A percentile compares a stretch with the other conserved stretches of the same genome.
phyloP scores from a whole-genome alignment of 2,113 vertebrate genomes.

The Barbus barbus region DNA sequence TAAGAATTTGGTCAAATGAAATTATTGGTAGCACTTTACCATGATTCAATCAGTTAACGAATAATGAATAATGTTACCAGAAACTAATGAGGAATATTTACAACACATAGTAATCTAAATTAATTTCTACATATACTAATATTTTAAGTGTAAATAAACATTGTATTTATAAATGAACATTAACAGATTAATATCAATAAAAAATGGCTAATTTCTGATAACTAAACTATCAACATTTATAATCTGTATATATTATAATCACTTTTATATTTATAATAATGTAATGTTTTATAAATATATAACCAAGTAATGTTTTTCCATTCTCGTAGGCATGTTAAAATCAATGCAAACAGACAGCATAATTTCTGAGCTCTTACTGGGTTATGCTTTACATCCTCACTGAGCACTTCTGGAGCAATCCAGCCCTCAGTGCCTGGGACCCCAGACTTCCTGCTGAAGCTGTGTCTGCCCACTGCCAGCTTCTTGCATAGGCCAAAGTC shows the following conservation, averaged over 20 bases:
- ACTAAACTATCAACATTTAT: not conserved
- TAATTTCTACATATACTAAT: not conserved
- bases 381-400: slow-evolving; percentile 94
- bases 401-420: slow-evolving; percentile 96
- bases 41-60: not conserved
- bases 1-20: not conserved
- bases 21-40: not conserved
- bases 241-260: not conserved
- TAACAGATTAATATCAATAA: not conserved
- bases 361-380: slow-evolving; percentile 79
- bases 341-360: not conserved
- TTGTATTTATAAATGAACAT: not conserved
- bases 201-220: not conserved
- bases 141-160: not conserved
- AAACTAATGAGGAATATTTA: not conserved
- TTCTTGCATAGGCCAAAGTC: slow-evolving; percentile 99
- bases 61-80: not conserved
- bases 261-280: not conserved
- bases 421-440: slow-evolving; percentile 96
- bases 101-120: not conserved
- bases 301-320: no score
- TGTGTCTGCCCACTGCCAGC: slow-evolving; percentile 92
- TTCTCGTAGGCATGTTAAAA: not conserved
- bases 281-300: no score
- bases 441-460: slow-evolving; percentile 93